These are phyloP conservation scores for Trematomus bernacchii DNA, from an alignment of 2,797 vertebrate genomes.

Conservation along the genomic window DNA sequence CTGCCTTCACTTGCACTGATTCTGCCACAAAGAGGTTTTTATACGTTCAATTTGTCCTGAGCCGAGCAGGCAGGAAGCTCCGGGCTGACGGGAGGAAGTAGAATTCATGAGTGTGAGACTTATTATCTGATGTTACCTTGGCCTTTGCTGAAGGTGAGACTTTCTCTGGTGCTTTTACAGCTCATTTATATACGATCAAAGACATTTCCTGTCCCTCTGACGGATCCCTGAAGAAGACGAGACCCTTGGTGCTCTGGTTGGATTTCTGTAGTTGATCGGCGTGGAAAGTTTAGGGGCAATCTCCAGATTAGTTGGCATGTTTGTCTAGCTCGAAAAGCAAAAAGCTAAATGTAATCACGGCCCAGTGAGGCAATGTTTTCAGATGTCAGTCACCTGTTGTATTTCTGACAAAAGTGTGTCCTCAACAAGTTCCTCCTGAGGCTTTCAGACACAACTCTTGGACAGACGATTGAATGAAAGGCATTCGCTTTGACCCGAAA, in stretches of 20 bases:
- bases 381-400: no score
- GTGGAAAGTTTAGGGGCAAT: not conserved
- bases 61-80: conserved; percentile 28
- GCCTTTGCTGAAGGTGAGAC: conserved; percentile 25
- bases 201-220: not conserved
- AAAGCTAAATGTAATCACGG: not conserved
- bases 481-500: not conserved
- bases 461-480: not conserved
- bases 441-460: not conserved
- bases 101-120: conserved; percentile 30
- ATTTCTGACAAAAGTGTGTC: not conserved
- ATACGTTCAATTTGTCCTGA: conserved; percentile 38
- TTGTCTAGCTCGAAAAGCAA: not conserved
- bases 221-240: not conserved
- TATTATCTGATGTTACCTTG: conserved; percentile 47
- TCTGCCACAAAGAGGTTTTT: conserved; percentile 22
- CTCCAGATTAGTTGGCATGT: not conserved
- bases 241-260: not conserved
- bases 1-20: conserved; percentile 6
- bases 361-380: not conserved
- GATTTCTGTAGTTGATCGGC: not conserved
- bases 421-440: not conserved
- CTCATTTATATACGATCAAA: not conserved
- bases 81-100: conserved; percentile 35
- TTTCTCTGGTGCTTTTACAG: not conserved